These are phyloP conservation scores for Seira musarum DNA, from an alignment of 2,888 invertebrate species.

Conservation along the genomic window DNA sequence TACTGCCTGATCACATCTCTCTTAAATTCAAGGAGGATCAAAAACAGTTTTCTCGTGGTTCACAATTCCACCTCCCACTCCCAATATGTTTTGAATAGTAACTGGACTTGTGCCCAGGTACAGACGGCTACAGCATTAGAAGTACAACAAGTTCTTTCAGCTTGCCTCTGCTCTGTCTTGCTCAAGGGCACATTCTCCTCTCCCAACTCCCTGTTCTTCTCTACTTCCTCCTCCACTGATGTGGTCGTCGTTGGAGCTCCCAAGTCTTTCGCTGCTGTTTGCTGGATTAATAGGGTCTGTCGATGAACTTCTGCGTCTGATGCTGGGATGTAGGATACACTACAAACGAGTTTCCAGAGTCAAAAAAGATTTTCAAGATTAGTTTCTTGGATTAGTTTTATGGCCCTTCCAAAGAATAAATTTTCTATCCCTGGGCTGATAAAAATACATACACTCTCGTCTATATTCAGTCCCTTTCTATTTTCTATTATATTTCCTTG, in stretches of 20 bases:
- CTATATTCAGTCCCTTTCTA: too few relatives aligned
- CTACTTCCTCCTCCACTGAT: slow-evolving; percentile 27
- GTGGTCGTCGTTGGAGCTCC: slow-evolving; percentile 11
- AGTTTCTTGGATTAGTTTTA: not conserved
- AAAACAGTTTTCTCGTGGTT: slow-evolving; percentile 38
- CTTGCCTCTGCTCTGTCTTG: slow-evolving; percentile 54
- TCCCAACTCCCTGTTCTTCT: slow-evolving; percentile 39
- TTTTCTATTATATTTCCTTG: too few relatives aligned
- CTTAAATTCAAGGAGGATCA: slow-evolving; percentile 24
- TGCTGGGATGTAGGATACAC: slow-evolving; percentile 76
- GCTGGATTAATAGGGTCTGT: slow-evolving; percentile 70
- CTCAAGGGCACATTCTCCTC: slow-evolving; percentile 42
- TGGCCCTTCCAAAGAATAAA: not conserved
- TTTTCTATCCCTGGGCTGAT: too few relatives aligned
- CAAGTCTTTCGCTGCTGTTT: slow-evolving; percentile 52
- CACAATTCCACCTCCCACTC: slow-evolving; percentile 55
- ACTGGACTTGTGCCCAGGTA: slow-evolving; percentile 53
- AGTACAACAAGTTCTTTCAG: slow-evolving; percentile 40
- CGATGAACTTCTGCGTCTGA: slow-evolving; percentile 75
- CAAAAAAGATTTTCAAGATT: not conserved
- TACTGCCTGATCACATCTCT: slow-evolving; percentile 44
- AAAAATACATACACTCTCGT: too few relatives aligned
- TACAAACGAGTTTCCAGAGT: slow-evolving; percentile 70
- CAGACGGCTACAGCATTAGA: slow-evolving; percentile 25
- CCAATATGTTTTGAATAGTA: slow-evolving; percentile 44